Base-by-base conservation (phyloP, 2,888 invertebrate species). In the Caenorhabditis auriculariae region DNA sequence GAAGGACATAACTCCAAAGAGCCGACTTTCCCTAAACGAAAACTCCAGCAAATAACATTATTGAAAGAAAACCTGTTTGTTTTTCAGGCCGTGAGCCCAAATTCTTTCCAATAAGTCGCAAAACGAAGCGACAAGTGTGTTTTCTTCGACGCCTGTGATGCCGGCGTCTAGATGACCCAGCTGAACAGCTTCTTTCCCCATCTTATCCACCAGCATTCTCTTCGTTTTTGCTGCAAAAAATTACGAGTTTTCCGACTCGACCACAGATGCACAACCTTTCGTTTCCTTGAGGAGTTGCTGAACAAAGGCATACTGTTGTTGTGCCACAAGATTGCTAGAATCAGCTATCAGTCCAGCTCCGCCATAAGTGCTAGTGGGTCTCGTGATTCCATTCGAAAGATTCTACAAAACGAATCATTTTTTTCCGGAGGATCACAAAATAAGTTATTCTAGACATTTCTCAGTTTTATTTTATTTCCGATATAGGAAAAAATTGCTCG, bases 231-330 rank as follows among this genome's bases (percentile, higher is more conserved):
- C 78, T 77, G 53, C 28, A 72, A 65, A 35, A 43, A n/a, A n/a
- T n/a, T n/a, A n/a, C n/a, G n/a, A n/a, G n/a, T n/a, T n/a, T n/a
- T n/a, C n/a, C n/a, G 23, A 29, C n/a, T 38, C 6, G 38, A 37
- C 6, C 38, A 38, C 9, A n/a, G 27, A 51, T 12, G 3, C 9
- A 26, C 9, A 12, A 76, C 81, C 81, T 77, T 85, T 86, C 47
- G 83, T 84, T 75, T 87, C 96, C 87, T 93, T 93, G 46, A 98
- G 86, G 73, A 98, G 86, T 82, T 93, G 92, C 82, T 96, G 95
- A 45, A 98, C 95, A 85, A 98, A 98, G 24, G 91, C 91, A 89
- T 93, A 92, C 84, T 98, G 95, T 32, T 93, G 93, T 83, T 95
- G 93, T 15, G 93, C 93, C 77, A 95, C 90, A 37, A 91, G 87